These are phyloP conservation scores for Anguilla anguilla DNA, from an alignment of 2,797 vertebrate species.

Conservation along the genomic window DNA sequence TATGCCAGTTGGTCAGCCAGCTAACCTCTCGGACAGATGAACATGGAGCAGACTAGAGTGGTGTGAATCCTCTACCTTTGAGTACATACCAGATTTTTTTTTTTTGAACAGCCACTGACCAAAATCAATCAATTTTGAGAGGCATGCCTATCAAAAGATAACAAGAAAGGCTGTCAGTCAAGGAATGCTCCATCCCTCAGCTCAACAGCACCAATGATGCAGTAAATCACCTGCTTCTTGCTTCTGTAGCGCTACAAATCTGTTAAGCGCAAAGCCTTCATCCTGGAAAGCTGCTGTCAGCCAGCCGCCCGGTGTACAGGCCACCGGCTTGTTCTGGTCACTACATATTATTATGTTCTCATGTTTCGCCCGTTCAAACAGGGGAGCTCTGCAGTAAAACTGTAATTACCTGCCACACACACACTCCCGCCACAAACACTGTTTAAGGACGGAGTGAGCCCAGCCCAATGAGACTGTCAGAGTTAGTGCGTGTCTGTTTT, in stretches of 20 bases:
- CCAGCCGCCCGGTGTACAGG: not conserved
- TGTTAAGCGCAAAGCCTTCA: not conserved
- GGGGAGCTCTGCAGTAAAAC: not conserved
- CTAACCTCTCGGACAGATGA: not conserved
- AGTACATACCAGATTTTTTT: not conserved
- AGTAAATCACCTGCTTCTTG: not conserved
- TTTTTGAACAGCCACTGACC: not conserved
- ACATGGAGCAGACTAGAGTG: not conserved
- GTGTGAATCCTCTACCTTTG: not conserved
- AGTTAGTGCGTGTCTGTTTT: not conserved
- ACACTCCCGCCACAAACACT: not conserved
- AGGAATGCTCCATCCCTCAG: not conserved
- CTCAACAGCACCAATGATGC: not conserved
- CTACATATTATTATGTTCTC: not conserved
- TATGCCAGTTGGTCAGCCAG: not conserved
- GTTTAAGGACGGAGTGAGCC: not conserved
- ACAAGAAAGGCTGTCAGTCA: not conserved
- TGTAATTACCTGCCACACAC: not conserved
- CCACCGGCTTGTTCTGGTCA: not conserved
- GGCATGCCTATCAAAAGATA: not conserved
- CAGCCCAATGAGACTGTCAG: not conserved
- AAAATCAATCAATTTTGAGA: slow-evolving; percentile 5
- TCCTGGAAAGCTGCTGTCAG: not conserved
- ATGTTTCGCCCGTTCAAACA: not conserved
- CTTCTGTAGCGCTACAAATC: not conserved